Evolutionary conservation across 1,140 invertebrate species (phyloP), one percentile per base, ranked within the genome.

Genomic region (Leptopilina boulardi): DNA sequence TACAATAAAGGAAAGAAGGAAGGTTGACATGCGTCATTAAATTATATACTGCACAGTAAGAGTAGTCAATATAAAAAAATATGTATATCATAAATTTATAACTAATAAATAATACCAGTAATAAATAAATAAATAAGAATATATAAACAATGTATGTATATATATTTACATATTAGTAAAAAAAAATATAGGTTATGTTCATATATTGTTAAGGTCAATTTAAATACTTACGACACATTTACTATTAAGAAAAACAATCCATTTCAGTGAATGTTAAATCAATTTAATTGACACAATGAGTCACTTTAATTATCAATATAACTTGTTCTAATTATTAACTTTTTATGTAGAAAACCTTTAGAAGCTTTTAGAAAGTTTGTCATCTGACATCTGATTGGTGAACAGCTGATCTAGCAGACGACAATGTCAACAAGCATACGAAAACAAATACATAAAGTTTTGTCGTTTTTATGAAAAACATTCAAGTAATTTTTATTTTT

Each of bases 141-240:
- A 38, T 38, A 38, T 38, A 38, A 38, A 38, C 34, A 38, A 44
- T 15, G 15, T 42, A 42, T 47, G 15, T 15, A 47, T 47, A 47
- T 47, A 30, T 30, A 79, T 30, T 76, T 73, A 70, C 70, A 71
- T 11, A 75, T 13, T 11, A 51, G 70, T 21, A 74, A 74, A 44
- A 54, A 51, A 18, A 74, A 30, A 34, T 81, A 59, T n/a, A 76
- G 77, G 75, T 78, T 74, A 75, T 70, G 75, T 76, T 15, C 6
- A 23, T 15, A 9, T 38, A 18, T n/a, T n/a, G 1, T n/a, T 18
- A 18, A 51, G n/a, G n/a, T n/a, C 47, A 51, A n/a, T n/a, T 51
- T 51, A 18, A n/a, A 4, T 51, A 51, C 47, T 51, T 51, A 51
- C 47, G 47, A 51, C 47, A 18, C n/a, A 51, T 51, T 18, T 51